These are phyloP conservation scores for Calidris pygmaea DNA, from an alignment of 2,113 vertebrate species.

Conservation along the genomic window DNA sequence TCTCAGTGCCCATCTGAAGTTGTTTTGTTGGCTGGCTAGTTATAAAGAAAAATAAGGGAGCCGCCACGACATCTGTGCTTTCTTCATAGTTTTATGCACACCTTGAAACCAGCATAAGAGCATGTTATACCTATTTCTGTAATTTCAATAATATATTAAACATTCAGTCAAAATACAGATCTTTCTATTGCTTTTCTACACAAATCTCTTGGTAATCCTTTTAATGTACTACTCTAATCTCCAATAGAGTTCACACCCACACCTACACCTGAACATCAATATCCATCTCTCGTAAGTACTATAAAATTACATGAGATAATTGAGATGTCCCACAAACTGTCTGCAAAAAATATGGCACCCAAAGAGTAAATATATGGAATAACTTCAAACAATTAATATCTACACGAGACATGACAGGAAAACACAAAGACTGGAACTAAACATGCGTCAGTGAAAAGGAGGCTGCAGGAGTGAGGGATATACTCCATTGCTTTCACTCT, in stretches of 20 bases:
- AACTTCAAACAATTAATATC: background rate
- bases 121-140: background rate
- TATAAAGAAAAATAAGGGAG: background rate
- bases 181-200: background rate
- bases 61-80: background rate
- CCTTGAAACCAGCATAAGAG: background rate
- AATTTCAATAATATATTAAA: background rate
- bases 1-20: background rate
- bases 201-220: background rate
- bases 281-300: background rate
- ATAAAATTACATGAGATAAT: background rate
- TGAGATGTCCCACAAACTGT: background rate
- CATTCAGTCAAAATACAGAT: background rate
- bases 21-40: background rate
- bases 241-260: background rate
- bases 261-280: background rate
- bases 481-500: background rate
- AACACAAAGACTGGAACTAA: background rate
- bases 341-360: background rate
- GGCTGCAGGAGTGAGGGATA: background rate
- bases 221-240: background rate
- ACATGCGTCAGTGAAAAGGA: background rate
- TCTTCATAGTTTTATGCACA: background rate
- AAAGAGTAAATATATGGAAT: background rate
- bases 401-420: background rate